Conservation (phyloP, 1,140 invertebrate species). For the Diabrotica undecimpunctata region DNA sequence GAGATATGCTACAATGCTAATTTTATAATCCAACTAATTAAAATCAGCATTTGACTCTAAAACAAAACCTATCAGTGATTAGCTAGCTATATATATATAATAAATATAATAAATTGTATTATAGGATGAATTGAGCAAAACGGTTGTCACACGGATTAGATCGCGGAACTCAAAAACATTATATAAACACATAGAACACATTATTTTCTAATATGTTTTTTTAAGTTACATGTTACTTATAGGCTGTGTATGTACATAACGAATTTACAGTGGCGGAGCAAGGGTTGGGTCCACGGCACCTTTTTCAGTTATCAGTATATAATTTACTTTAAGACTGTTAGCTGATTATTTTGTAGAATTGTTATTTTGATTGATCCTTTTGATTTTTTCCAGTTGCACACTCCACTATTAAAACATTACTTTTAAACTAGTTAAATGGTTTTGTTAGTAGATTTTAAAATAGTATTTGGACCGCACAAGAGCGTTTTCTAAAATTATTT, state of each 20-base stretch:
- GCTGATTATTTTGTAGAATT: conserved; percentile 38
- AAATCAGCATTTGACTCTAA: background rate
- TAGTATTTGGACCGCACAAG: background rate
- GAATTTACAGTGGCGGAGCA: conserved; percentile 38
- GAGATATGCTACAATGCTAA: no score
- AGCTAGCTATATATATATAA: background rate
- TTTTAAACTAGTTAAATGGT: background rate
- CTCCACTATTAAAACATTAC: conserved; percentile 15
- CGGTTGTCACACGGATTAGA: no score
- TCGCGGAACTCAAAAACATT: no score
- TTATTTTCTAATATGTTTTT: background rate
- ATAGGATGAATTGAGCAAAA: background rate
- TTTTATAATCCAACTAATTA: background rate
- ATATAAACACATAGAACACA: background rate
- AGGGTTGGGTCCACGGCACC: conserved; percentile 29
- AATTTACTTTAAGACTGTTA: conserved; percentile 46
- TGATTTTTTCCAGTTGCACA: conserved; percentile 6
- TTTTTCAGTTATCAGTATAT: conserved; percentile 40
- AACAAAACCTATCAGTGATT: background rate
- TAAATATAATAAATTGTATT: background rate
- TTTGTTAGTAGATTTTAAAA: conserved; percentile 3
- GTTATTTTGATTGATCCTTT: conserved; percentile 34
- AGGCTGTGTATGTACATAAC: conserved; percentile 47
- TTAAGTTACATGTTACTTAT: conserved; percentile 36
- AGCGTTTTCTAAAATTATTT: conserved; percentile 6